A percentile compares a stretch with the other conserved stretches of the same genome.
Conservation (phyloP, 2,888 invertebrate genomes). For the Mythimna albipuncta region DNA sequence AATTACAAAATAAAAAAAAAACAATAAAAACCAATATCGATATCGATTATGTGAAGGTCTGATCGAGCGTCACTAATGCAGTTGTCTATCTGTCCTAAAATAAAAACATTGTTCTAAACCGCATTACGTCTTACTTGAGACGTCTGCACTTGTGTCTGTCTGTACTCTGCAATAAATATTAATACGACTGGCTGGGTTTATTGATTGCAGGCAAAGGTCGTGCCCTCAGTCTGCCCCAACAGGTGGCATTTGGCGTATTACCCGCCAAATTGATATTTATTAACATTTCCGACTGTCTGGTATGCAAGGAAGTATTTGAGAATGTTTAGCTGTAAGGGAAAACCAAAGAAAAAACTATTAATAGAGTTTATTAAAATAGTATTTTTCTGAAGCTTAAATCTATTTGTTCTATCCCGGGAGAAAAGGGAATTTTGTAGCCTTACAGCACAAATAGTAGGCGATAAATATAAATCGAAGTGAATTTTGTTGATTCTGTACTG, state of each 20-base stretch:
- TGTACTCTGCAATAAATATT: constrained; percentile 19
- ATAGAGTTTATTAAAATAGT: too few species aligned
- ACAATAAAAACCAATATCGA: neutral
- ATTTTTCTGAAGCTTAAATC: too few species aligned
- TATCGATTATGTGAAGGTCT: neutral
- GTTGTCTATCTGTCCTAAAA: neutral
- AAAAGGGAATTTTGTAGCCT: too few species aligned
- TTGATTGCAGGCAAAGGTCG: constrained; percentile 54
- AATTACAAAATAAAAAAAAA: neutral
- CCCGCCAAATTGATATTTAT: constrained; percentile 39
- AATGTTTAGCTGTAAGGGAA: neutral
- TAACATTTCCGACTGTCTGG: constrained; percentile 25
- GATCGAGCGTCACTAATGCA: neutral
- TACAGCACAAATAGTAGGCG: too few species aligned
- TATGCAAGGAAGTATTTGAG: too few species aligned
- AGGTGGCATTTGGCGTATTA: constrained; percentile 50
- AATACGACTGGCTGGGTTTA: constrained; percentile 42
- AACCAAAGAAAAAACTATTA: neutral
- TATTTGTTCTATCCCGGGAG: too few species aligned
- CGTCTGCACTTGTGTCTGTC: constrained; percentile 12
- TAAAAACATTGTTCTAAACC: too few species aligned
- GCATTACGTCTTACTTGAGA: constrained; percentile 7
- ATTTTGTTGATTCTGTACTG: too few species aligned
- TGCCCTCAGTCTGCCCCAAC: constrained; percentile 52
- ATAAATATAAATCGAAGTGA: too few species aligned